Percentiles rank a stretch among this genome's conserved stretches.
These are phyloP conservation scores for Epinotia bilunana DNA, from an alignment of 2,888 invertebrate species.

Conservation along the genomic window DNA sequence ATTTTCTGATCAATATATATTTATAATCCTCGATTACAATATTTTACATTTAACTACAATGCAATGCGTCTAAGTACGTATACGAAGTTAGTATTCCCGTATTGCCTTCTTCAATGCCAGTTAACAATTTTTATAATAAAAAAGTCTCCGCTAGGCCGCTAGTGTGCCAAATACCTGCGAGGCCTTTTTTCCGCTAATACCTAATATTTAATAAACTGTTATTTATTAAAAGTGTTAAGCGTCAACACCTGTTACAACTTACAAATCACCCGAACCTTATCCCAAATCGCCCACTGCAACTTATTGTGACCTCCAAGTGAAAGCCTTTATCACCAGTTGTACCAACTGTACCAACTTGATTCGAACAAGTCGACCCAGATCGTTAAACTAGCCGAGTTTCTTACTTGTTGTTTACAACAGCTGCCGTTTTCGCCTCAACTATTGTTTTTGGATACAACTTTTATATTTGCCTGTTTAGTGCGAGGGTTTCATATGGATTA, in stretches of 20 bases:
- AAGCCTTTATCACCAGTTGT: slow-evolving; percentile 3
- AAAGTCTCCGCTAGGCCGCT: no score
- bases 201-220: no score
- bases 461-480: slow-evolving; percentile 16
- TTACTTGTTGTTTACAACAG: slow-evolving; percentile 36
- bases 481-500: neutral
- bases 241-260: neutral
- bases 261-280: neutral
- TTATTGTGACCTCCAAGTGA: neutral
- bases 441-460: neutral
- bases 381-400: slow-evolving; percentile 29
- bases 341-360: neutral
- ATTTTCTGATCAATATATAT: no score
- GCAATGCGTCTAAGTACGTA: no score
- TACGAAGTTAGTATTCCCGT: no score
- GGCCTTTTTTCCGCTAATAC: no score
- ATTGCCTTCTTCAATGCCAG: no score
- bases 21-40: no score
- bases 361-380: neutral
- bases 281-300: neutral
- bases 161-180: no score
- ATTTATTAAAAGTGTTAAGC: no score
- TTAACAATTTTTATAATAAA: no score
- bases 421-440: slow-evolving; percentile 30
- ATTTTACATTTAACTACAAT: no score